These are phyloP conservation scores for Drosophila prostipennis DNA, from an alignment of 2,888 invertebrate genomes.

Conservation along the genomic window DNA sequence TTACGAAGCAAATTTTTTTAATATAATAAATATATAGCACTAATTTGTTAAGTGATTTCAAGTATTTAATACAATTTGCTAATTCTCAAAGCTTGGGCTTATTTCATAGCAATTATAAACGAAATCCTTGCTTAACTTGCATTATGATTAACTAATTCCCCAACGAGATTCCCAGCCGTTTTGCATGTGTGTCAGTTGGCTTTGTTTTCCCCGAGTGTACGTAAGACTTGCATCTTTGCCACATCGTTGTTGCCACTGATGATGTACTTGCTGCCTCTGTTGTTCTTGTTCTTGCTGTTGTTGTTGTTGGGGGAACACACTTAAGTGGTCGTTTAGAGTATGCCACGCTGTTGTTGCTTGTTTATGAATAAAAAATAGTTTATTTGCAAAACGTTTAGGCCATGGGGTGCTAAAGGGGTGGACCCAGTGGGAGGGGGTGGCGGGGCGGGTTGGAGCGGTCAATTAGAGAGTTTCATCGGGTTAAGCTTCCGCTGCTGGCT, in stretches of 20 bases:
- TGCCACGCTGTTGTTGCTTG: slow-evolving; percentile 70
- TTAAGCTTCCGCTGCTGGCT: slow-evolving; percentile 31
- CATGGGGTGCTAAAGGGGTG: slow-evolving; percentile 13
- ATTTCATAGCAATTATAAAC: no score
- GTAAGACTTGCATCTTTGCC: slow-evolving; percentile 50
- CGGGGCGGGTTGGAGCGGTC: slow-evolving; percentile 22
- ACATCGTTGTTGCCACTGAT: slow-evolving; percentile 46
- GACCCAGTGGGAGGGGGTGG: neutral
- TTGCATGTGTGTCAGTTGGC: neutral
- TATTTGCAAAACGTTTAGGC: slow-evolving; percentile 79
- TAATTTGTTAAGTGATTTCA: no score
- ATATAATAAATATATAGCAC: no score
- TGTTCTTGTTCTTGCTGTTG: neutral
- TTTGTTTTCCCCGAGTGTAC: neutral
- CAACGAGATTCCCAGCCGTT: no score
- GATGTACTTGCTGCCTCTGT: slow-evolving; percentile 27
- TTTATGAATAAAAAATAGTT: slow-evolving; percentile 80
- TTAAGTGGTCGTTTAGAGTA: slow-evolving; percentile 78
- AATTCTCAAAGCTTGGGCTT: no score
- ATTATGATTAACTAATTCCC: no score
- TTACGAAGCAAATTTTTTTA: no score
- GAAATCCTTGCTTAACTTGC: neutral
- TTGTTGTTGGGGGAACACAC: slow-evolving; percentile 65
- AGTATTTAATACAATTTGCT: no score
- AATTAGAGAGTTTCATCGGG: slow-evolving; percentile 43